These are phyloP conservation scores for Ciconia boyciana DNA, from an alignment of 2,113 vertebrate species.

Conservation along the genomic window DNA sequence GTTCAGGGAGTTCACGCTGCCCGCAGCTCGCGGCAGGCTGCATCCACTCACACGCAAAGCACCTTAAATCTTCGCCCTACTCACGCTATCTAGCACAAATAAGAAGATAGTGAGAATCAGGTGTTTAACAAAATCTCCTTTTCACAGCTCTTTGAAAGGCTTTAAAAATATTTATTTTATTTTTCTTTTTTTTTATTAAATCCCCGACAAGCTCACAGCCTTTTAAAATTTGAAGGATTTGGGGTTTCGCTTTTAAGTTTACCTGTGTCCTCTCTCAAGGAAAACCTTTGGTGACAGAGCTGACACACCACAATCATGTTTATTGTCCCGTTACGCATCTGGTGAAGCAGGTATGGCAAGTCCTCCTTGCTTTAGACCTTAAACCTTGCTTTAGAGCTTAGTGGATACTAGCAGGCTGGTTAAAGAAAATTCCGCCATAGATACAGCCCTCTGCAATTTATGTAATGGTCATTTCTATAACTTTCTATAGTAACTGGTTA, in stretches of 20 bases:
- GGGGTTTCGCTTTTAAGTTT: neutral
- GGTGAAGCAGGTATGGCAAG: neutral
- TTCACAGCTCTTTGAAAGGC: neutral
- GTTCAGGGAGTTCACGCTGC: conserved; percentile 31
- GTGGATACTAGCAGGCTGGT: neutral
- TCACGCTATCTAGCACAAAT: neutral
- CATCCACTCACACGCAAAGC: neutral
- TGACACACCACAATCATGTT: neutral
- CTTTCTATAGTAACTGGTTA: neutral
- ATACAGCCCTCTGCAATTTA: neutral
- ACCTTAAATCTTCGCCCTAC: neutral
- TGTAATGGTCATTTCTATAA: neutral
- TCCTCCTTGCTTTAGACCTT: neutral
- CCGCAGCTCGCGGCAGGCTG: conserved; percentile 1
- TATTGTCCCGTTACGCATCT: neutral
- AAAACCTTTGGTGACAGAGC: neutral
- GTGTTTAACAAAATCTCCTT: conserved; percentile 12
- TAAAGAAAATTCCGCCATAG: neutral
- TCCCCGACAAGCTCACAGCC: neutral
- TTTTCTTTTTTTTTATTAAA: neutral
- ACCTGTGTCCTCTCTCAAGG: neutral
- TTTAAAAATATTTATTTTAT: neutral
- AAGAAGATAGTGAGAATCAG: neutral
- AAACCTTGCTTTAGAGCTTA: neutral
- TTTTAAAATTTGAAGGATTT: neutral